These are phyloP conservation scores for Leptinotarsa defecta DNA, from an alignment of 1,140 invertebrate genomes.

Conservation along the genomic window DNA sequence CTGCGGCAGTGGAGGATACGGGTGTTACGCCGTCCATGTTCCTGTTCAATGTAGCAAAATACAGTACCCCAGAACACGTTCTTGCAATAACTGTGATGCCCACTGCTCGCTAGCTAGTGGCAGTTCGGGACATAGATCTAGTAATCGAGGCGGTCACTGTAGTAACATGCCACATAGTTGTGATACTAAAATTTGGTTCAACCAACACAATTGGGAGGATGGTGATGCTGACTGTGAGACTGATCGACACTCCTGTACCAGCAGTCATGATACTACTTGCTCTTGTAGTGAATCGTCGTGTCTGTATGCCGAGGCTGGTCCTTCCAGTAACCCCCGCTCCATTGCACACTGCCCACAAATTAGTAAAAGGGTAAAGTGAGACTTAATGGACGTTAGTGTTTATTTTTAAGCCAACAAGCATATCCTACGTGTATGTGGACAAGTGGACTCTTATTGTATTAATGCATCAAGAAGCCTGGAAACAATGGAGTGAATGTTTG, in stretches of 20 bases:
- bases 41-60: conserved; percentile 39
- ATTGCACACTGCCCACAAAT: conserved; percentile 4
- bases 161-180: conserved; percentile 44
- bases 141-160: conserved; percentile 42
- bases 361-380: conserved; percentile 26
- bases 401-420: conserved; percentile 20
- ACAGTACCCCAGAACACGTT: conserved; percentile 47
- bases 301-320: conserved; percentile 53
- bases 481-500: conserved; percentile 12
- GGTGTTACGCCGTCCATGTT: conserved; percentile 52
- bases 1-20: conserved; percentile 51
- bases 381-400: conserved; percentile 12
- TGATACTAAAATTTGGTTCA: conserved; percentile 49
- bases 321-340: conserved; percentile 11
- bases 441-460: conserved; percentile 1
- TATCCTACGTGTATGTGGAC: conserved; percentile 12
- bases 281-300: conserved; percentile 56
- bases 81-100: conserved; percentile 50
- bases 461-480: neutral
- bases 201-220: conserved; percentile 45
- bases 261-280: conserved; percentile 55
- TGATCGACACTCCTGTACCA: conserved; percentile 53
- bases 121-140: conserved; percentile 40
- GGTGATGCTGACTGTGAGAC: conserved; percentile 45
- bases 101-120: conserved; percentile 41